Percentiles rank a stretch among this genome's conserved stretches.
phyloP scores from a whole-genome alignment of 2,113 vertebrate species.

The Lonchura striata region DNA sequence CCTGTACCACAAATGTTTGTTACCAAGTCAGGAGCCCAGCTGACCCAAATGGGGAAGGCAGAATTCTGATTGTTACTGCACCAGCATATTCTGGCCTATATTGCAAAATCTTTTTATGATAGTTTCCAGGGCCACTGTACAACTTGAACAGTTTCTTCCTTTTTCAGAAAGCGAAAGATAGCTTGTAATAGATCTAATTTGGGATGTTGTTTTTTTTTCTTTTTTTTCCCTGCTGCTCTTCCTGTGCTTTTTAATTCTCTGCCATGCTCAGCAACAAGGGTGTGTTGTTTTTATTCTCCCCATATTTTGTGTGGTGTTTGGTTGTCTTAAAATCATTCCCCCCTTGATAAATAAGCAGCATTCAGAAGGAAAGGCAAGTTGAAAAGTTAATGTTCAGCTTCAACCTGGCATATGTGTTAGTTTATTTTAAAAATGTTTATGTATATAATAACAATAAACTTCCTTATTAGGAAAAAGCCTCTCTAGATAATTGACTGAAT shows the following conservation, averaged over 20 bases:
- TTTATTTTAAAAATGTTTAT: neutral
- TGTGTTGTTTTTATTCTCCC: neutral
- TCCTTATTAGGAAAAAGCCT: neutral
- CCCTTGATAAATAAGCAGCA: neutral
- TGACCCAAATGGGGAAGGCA: neutral
- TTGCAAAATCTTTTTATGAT: neutral
- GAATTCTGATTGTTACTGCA: neutral
- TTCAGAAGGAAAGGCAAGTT: neutral
- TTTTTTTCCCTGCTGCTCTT: neutral
- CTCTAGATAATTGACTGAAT: neutral
- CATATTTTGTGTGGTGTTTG: neutral
- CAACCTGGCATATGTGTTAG: neutral
- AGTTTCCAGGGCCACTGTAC: neutral
- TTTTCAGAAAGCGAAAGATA: neutral
- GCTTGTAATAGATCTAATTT: neutral
- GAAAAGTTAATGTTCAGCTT: neutral
- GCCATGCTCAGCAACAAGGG: neutral
- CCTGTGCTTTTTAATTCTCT: neutral
- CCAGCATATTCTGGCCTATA: neutral
- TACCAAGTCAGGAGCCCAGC: neutral
- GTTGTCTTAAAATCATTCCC: neutral
- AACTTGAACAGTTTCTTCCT: neutral
- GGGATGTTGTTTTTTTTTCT: neutral
- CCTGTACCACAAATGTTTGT: neutral
- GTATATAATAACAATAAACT: neutral